Evolutionary conservation across 2,888 invertebrate genomes (phyloP), one percentile per base, ranked within the genome.

Genomic region (Tetanocera ferruginea): DNA sequence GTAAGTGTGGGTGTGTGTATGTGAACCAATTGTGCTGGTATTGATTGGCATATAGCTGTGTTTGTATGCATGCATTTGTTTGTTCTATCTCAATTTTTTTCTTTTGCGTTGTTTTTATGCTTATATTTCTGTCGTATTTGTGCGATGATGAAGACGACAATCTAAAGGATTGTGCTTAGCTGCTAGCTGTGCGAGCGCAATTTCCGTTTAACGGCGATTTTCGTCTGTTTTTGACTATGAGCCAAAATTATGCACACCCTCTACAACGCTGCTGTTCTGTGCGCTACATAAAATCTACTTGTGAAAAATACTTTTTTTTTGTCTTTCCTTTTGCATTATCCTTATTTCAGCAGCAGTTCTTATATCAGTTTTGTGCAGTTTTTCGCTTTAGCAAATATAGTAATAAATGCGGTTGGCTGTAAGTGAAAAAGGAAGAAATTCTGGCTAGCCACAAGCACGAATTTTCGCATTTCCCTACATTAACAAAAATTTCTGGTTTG

Each of bases 11-110:
- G 11, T 43, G 62, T 70, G 14, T 31, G 31, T 62, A 51, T 31
- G 67, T 64, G 31, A 14, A 55, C 3, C 43, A 43, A 11, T 43
- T 43, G 43, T 11, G 43, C 43, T 43, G 43, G 43, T 43, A 71
- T n/a, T 19, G 55, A 55, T 28, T 52, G 57, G 67, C 62, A 9
- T 49, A 23, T 49, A 23, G 37, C 49, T 43, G 67, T 69, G 31
- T 43, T 49, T 77, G 52, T 49, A 31, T 79, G 70, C 28, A 14
- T 28, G 70, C 73, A 25, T 37, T 55, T 52, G 34, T 23, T 11
- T 23, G 49, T 31, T 5, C 1, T 0, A 17, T 34, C 31, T 64
- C n/a, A 3, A 34, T 34, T 43, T 67, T 49, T 37, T 31, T 34
- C n/a, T 2, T 17, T 4, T 34, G 17, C n/a, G 11, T 28, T 60